A percentile compares a stretch with the other conserved stretches of the same genome.
Conservation (phyloP, 2,888 invertebrate species). For the Anaspis maculata region DNA sequence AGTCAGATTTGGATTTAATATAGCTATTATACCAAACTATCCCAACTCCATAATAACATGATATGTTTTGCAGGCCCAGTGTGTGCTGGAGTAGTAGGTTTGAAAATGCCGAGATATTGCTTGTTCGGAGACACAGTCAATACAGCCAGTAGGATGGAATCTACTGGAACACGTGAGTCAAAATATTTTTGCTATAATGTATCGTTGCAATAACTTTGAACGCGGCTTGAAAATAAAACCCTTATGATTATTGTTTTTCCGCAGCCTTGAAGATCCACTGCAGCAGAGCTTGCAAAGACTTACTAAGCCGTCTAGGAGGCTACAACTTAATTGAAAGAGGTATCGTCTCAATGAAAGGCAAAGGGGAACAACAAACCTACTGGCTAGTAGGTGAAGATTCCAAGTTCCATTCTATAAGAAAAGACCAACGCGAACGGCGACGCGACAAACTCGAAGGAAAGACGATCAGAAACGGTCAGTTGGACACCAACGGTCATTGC, state of each 20-base stretch:
- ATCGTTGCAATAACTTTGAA: too few relatives aligned
- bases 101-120: slow-evolving; percentile 91
- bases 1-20: too few relatives aligned
- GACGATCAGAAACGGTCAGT: slow-evolving; percentile 21
- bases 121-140: slow-evolving; percentile 91
- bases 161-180: slow-evolving; percentile 66
- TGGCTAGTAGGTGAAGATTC: slow-evolving; percentile 75
- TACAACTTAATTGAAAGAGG: slow-evolving; percentile 71
- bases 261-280: slow-evolving; percentile 76
- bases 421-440: slow-evolving; percentile 44
- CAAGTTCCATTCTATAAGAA: slow-evolving; percentile 47
- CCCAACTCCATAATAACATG: too few relatives aligned
- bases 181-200: background rate
- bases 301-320: slow-evolving; percentile 65
- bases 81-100: slow-evolving; percentile 85
- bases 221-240: too few relatives aligned
- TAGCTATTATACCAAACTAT: too few relatives aligned
- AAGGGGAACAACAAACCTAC: slow-evolving; percentile 73
- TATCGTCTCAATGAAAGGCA: slow-evolving; percentile 72
- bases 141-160: slow-evolving; percentile 82
- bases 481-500: slow-evolving; percentile 28
- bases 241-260: slow-evolving; percentile 1
- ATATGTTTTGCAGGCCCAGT: slow-evolving; percentile 63
- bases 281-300: slow-evolving; percentile 60
- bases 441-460: slow-evolving; percentile 39